Evolutionary conservation across 1,140 invertebrate species (phyloP).

Genomic region (Glomeris maerens): DNA sequence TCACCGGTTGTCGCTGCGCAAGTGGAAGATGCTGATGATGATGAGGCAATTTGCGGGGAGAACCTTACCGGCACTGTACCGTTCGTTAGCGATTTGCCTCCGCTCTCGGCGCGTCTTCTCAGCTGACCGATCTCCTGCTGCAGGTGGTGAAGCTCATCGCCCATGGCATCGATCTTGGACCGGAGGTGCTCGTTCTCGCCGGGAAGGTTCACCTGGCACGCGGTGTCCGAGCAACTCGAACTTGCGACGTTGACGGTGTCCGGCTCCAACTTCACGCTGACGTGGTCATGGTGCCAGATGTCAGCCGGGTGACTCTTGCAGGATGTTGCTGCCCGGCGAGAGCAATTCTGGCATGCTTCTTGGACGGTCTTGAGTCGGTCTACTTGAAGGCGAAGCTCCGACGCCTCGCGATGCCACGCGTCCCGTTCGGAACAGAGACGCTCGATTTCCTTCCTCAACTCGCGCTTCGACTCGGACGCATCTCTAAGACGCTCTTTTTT

Average conservation of each 20-base stretch:
- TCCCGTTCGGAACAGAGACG: not conserved
- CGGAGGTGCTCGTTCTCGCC: not conserved
- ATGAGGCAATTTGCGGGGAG: no score
- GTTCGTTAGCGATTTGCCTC: no score
- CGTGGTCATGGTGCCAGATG: no score
- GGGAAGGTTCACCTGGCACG: not conserved
- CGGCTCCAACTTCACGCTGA: not conserved
- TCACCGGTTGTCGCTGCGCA: no score
- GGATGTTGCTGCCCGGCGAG: no score
- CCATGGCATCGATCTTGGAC: not conserved
- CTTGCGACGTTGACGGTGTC: not conserved
- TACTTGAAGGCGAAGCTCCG: not conserved
- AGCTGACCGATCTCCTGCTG: not conserved
- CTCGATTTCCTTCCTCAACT: constrained; percentile 6
- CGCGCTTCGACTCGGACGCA: constrained; percentile 8
- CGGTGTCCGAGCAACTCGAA: no score
- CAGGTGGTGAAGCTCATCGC: not conserved
- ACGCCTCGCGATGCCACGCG: not conserved
- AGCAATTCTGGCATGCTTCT: not conserved
- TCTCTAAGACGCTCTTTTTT: constrained; percentile 8
- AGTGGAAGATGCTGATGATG: no score
- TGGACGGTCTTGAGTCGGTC: not conserved
- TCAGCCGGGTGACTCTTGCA: no score
- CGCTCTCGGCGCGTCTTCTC: not conserved
- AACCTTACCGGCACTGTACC: no score